Conservation (phyloP, 2,888 invertebrate species). For the Drosophila multiciliata region DNA sequence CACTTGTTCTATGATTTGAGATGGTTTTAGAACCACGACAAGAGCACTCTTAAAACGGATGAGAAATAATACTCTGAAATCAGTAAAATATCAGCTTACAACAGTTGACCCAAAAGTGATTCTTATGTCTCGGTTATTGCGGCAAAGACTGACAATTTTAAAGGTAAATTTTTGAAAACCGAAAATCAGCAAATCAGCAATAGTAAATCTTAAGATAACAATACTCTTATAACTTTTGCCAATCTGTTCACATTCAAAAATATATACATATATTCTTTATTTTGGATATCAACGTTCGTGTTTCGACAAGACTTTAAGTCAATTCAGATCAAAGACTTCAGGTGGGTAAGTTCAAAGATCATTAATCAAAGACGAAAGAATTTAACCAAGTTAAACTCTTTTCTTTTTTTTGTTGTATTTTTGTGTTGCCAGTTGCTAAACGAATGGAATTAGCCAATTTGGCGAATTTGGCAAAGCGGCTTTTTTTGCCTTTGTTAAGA, state of each 20-base stretch:
- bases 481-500: background rate
- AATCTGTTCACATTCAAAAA: background rate
- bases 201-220: too few species aligned
- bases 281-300: background rate
- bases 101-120: background rate
- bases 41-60: background rate
- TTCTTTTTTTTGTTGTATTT: slow-evolving; percentile 13
- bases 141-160: too few species aligned
- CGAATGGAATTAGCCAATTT: slow-evolving; percentile 13
- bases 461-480: background rate
- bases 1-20: too few species aligned
- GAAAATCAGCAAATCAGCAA: too few species aligned
- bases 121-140: too few species aligned
- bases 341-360: background rate
- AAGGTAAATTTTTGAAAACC: background rate
- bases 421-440: slow-evolving; percentile 10
- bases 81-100: background rate
- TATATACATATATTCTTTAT: background rate
- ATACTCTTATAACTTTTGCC: background rate
- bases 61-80: background rate
- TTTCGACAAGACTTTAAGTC: background rate
- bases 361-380: slow-evolving; percentile 17
- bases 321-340: slow-evolving; percentile 17
- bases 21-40: too few species aligned
- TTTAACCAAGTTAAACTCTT: background rate